Percentiles rank a stretch among this genome's conserved stretches.
These are phyloP conservation scores for Psammodynastes pulverulentus DNA, from an alignment of 2,113 vertebrate species.

Conservation along the genomic window DNA sequence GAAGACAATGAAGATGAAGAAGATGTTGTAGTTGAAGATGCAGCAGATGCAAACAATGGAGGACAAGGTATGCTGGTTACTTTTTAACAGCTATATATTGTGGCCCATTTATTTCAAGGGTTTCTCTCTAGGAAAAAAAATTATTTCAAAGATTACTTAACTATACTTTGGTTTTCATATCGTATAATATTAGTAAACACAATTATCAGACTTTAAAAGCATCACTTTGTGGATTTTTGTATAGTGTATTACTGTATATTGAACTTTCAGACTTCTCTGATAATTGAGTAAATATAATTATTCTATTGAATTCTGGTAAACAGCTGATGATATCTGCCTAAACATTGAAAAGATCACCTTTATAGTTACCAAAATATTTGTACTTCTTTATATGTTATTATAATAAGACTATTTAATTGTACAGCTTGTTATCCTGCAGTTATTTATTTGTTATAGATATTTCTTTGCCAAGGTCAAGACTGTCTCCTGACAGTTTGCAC, in stretches of 20 bases:
- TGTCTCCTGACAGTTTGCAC: background rate
- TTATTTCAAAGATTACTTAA: background rate
- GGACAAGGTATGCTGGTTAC: conserved; percentile 79
- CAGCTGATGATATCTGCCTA: background rate
- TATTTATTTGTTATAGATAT: background rate
- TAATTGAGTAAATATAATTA: background rate
- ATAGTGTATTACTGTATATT: background rate
- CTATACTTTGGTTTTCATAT: background rate
- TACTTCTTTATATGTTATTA: background rate
- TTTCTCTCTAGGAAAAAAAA: background rate
- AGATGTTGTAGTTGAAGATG: conserved; percentile 86
- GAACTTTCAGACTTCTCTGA: background rate
- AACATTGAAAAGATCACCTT: background rate
- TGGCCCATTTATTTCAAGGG: background rate
- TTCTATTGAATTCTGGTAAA: background rate
- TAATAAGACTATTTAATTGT: background rate
- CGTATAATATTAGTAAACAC: background rate
- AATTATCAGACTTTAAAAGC: background rate
- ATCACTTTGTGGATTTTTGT: background rate
- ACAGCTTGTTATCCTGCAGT: background rate
- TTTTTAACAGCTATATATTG: background rate
- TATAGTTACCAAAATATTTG: background rate
- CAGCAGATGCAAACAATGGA: conserved; percentile 85
- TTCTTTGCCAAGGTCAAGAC: background rate
- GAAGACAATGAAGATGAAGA: conserved; percentile 90